Evolutionary conservation across 2,797 vertebrate genomes (phyloP), one percentile per base, ranked within the genome.

Genomic region (Champsocephalus gunnari): DNA sequence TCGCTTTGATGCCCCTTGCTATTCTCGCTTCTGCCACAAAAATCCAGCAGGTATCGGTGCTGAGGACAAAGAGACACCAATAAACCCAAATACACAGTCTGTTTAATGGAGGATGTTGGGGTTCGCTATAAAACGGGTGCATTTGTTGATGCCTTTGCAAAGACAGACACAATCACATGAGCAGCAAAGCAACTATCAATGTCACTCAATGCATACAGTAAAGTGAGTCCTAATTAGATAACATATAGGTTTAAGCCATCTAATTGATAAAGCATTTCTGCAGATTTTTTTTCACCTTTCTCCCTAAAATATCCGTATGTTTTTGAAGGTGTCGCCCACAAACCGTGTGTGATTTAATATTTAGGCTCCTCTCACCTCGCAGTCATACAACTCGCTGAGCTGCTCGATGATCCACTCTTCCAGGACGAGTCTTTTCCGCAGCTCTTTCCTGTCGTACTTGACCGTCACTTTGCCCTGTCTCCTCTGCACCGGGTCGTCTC

Each of bases 341-440:
- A 38, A 41, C 43, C 68, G 19, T 13, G 43, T 17, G 47, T 8
- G 53, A 66, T 32, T 41, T 53, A 3, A 12, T 57, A 44, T 58
- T 14, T 41, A 8, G 21, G 5, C 41, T 64, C 45, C 71, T 77
- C 92, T 92, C 92, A 97, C 97, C 98, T 98, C 95, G 78, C 98
- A 98, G 93, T 97, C 97, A 77, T 98, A 99, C 73, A 99, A 95
- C 86, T 96, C 96, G 85, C 96, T 96, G 85, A 99, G 96, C 94
- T 98, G 97, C 92, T 98, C 97, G 81, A 99, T 97, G 93, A 99
- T 99, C 97, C 98, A 98, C 89, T 98, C 98, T 92, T 98, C 98
- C 94, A 99, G 93, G 53, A 96, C 94, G 5, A 99, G 96, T 92
- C 98, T 95, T 86, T 97, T 98, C 75, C 98, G 94, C 93, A 99